Conservation (phyloP, 64 coral and sea anemone species). For the Dendrophyllia cribrosa region DNA sequence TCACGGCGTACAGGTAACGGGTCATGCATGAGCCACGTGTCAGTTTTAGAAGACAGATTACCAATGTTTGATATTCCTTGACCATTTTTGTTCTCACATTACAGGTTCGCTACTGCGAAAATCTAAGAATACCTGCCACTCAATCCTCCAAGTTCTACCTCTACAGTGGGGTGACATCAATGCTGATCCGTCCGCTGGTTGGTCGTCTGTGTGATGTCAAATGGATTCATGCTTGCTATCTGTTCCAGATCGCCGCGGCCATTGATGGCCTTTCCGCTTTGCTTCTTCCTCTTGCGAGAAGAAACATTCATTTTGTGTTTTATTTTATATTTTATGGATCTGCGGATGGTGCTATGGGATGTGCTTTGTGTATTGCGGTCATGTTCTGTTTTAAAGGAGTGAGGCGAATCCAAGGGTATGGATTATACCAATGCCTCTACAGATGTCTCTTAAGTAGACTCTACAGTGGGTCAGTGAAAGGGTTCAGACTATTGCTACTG, state of each 20-base stretch:
- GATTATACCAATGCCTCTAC: slow-evolving; percentile 13
- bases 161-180: slow-evolving; percentile 38
- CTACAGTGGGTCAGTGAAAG: too few species aligned
- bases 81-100: neutral
- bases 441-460: too few species aligned
- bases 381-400: slow-evolving; percentile 27
- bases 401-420: neutral
- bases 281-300: slow-evolving; percentile 31
- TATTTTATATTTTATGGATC: slow-evolving; percentile 47
- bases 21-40: too few species aligned
- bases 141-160: slow-evolving; percentile 58
- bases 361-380: neutral
- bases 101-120: slow-evolving; percentile 61
- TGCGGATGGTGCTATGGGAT: slow-evolving; percentile 43
- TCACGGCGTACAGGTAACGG: too few species aligned
- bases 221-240: neutral
- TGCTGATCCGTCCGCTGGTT: slow-evolving; percentile 11
- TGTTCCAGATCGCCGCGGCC: slow-evolving; percentile 39
- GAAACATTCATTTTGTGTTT: slow-evolving; percentile 39
- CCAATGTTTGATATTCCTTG: too few species aligned
- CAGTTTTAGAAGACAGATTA: too few species aligned
- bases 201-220: slow-evolving; percentile 59
- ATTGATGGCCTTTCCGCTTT: slow-evolving; percentile 10
- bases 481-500: too few species aligned
- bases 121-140: slow-evolving; percentile 31